Base-by-base conservation (phyloP, 2,797 vertebrate genomes). In the Phoxinus dragarum region DNA sequence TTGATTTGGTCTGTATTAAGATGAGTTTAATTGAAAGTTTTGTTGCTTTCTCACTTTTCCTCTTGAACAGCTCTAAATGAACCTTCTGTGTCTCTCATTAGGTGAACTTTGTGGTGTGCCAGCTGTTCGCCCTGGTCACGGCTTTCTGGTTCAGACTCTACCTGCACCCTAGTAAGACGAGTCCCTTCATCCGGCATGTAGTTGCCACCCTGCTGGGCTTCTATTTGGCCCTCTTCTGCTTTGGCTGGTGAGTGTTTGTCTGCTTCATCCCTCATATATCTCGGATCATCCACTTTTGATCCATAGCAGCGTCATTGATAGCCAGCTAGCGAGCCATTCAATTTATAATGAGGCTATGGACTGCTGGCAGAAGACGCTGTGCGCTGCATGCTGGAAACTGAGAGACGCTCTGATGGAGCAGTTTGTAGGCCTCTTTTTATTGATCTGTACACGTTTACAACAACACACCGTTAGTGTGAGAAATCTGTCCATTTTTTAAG, bases 211-310 rank as follows among this genome's bases (percentile, higher is more conserved):
- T 99, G 87, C 92, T 99, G 96, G 98, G 98, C 92, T 96, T 99
- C 94, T 99, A 99, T 93, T 95, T 99, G 95, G 98, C 98, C 90
- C 96, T 99, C 92, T 99, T 99, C 96, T 99, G 98, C 95, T 99
- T 99, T 89, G 98, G 98, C 94, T 99, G 98, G 98, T 99, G 95
- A 98, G 98, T 84, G 49, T 67, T 23, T 82, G 31, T 80, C 59
- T 84, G 76, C 38, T 38, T 27, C 80, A 87, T 85, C 40, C 40
- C 38, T 85, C 67, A 80, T 40, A 31, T 80, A 49, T 38, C 27
- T 72, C 75, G 76, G 77, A 81, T 80, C 82, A 69, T 72, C 8
- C 54, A 23, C 42, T 49, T 78, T 64, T 78, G 36, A 68, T 84
- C 19, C n/a, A 14, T 23, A 12, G 44, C 47, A 44, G 49, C 19